Percentiles rank a stretch among this genome's conserved stretches.
phyloP scores from a whole-genome alignment of 2,113 vertebrate species.

The Pungitius pungitius region DNA sequence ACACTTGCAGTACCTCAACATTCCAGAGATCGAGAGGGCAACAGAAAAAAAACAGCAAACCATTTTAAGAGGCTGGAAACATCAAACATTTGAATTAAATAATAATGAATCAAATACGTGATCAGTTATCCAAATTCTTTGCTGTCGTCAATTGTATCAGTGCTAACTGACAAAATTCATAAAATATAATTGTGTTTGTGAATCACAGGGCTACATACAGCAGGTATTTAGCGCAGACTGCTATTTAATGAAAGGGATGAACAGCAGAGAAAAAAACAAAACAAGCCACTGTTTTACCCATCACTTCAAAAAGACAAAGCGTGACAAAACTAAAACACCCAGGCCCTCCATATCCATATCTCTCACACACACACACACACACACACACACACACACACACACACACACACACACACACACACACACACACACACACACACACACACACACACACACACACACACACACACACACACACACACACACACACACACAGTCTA shows the following conservation, averaged over 20 bases:
- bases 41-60: not conserved
- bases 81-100: constrained; percentile 1
- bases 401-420: constrained; percentile 40
- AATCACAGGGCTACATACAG: not conserved
- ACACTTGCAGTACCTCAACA: not conserved
- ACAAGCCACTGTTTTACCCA: constrained; percentile 28
- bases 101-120: not conserved
- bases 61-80: constrained; percentile 2
- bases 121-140: constrained; percentile 1
- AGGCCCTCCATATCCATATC: not conserved
- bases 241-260: constrained; percentile 13
- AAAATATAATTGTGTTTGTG: not conserved
- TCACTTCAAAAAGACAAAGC: constrained; percentile 54
- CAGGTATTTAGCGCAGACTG: not conserved
- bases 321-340: constrained; percentile 16
- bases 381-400: constrained; percentile 47
- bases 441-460: constrained; percentile 19
- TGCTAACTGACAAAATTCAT: not conserved
- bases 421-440: constrained; percentile 40
- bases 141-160: not conserved
- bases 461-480: constrained; percentile 32
- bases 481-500: constrained; percentile 65
- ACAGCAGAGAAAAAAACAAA: constrained; percentile 35
- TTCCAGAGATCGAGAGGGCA: not conserved
- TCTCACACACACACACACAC: constrained; percentile 36